Evolutionary conservation across 2,113 vertebrate genomes (phyloP).

Genomic region (Trematomus loennbergii): DNA sequence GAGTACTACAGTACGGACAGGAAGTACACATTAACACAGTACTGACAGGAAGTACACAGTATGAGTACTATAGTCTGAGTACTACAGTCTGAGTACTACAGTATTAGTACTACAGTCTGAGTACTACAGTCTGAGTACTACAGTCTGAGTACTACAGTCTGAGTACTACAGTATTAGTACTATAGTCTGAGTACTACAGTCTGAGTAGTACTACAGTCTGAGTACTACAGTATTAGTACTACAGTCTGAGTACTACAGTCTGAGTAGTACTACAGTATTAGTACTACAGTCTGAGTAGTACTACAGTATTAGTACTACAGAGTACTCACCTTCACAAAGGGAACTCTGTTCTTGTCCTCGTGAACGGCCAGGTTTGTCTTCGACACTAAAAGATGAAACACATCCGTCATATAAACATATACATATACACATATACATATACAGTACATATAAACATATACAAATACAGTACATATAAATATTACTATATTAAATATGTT

Average conservation of each 20-base stretch:
- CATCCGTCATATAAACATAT: not conserved
- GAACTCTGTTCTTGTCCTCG: constrained; percentile 94
- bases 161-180: too few relatives aligned
- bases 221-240: not conserved
- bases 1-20: too few relatives aligned
- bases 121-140: not conserved
- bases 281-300: not conserved
- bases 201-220: too few relatives aligned
- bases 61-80: too few relatives aligned
- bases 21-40: too few relatives aligned
- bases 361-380: constrained; percentile 95
- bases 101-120: not conserved
- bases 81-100: not conserved
- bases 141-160: not conserved
- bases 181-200: too few relatives aligned
- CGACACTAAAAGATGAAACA: constrained; percentile 84
- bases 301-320: not conserved
- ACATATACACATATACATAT: too few relatives aligned
- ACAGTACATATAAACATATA: not conserved
- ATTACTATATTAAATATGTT: not conserved
- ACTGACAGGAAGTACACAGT: too few relatives aligned
- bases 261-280: not conserved
- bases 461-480: not conserved
- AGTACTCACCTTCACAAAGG: constrained; percentile 90
- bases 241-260: not conserved